Evolutionary conservation across 2,888 invertebrate species (phyloP), one percentile per base, ranked within the genome.

Genomic region (Therioaphis trifolii): DNA sequence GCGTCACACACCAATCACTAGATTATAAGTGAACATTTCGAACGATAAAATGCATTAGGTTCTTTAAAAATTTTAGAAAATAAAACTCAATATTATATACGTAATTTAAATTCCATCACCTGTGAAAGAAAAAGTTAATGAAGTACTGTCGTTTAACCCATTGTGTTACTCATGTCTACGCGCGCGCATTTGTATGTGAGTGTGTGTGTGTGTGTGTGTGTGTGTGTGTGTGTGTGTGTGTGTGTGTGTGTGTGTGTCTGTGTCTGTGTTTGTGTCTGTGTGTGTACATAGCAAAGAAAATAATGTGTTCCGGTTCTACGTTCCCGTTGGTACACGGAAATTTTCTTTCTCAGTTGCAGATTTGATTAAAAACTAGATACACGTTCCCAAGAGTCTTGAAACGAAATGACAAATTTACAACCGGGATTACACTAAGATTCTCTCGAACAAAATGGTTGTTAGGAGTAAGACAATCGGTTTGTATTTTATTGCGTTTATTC

Each of bases 381-480:
- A 55, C 49, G 49, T 55, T 69, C 68, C 52, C 68, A 40, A 40
- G 55, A 52, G 78, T 78, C 40, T 55, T 40, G n/a, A 69, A 18
- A 43, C 40, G 63, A 69, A 68, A 78, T 55, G 78, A 69, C 68
- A 78, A 80, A 80, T 71, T 80, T 80, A 71, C 58, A 80, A 80
- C 71, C 58, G 55, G 79, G 58, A 80, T 80, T 80, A 71, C 68
- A 61, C 29, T 29, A 46, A 40, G 29, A 71, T 71, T 78, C 43
- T 80, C 29, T 69, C 24, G 71, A 43, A 43, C 71, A 43, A 58
- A 80, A 69, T 40, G 18, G 40, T 58, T 43, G 27, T 79, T 58
- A 5, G 58, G 24, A 69, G 40, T 46, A 55, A 46, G 29, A 61
- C 55, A 71, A 71, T 80, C 43, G 71, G 46, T 61, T 43, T 11